These are phyloP conservation scores for Tipula confusa DNA, from an alignment of 2,888 invertebrate species.

Conservation along the genomic window DNA sequence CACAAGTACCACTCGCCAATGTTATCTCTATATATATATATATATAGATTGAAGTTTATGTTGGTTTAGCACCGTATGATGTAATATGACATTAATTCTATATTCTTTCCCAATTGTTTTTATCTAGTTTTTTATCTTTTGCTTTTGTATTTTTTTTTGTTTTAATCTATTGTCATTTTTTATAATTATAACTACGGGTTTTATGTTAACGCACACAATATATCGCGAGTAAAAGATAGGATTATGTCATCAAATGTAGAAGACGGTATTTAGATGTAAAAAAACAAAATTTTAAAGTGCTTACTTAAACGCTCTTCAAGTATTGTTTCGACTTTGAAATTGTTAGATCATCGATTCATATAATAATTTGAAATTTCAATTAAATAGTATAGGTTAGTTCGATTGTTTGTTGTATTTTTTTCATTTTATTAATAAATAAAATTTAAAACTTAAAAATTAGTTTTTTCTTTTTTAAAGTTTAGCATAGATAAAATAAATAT, in stretches of 20 bases:
- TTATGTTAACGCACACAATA: background rate
- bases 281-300: background rate
- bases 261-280: background rate
- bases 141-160: background rate
- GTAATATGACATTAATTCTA: background rate
- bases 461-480: too few species aligned
- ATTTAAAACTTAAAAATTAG: too few species aligned
- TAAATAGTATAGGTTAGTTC: background rate
- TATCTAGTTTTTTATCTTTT: background rate
- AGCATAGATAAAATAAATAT: too few species aligned
- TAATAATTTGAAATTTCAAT: background rate
- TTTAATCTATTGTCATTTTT: conserved; percentile 21
- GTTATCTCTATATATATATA: background rate
- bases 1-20: background rate
- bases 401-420: background rate
- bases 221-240: background rate
- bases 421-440: too few species aligned
- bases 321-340: conserved; percentile 20
- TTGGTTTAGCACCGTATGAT: conserved; percentile 16
- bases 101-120: background rate
- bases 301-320: background rate
- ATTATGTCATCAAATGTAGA: conserved; percentile 6
- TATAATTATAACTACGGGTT: conserved; percentile 25
- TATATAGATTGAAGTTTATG: background rate
- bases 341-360: background rate